Percentiles rank a stretch among this genome's conserved stretches.
phyloP scores from a whole-genome alignment of 2,113 vertebrate genomes.

The Cephalopterus ornatus region DNA sequence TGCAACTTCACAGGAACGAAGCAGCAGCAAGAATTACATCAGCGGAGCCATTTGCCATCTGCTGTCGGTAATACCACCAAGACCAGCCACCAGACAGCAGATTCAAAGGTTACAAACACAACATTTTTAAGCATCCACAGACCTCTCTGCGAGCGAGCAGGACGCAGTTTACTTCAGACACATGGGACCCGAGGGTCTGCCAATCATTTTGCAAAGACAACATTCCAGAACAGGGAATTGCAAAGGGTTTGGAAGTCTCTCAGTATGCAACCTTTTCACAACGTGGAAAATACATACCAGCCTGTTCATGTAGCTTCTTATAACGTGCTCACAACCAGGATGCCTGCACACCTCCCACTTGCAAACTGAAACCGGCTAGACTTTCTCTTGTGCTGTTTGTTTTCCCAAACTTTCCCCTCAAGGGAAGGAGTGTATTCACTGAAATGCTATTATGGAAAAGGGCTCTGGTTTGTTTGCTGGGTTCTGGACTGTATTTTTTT shows the following conservation, averaged over 20 bases:
- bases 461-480: neutral
- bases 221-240: neutral
- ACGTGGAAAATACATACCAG: neutral
- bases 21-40: constrained; percentile 36
- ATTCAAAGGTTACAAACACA: constrained; percentile 64
- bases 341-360: constrained; percentile 19
- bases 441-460: neutral
- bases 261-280: neutral
- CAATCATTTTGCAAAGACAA: neutral
- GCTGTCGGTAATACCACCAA: constrained; percentile 36
- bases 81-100: constrained; percentile 36
- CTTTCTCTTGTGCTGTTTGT: constrained; percentile 13
- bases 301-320: neutral
- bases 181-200: neutral
- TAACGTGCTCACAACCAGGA: neutral
- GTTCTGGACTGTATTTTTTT: neutral
- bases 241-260: neutral
- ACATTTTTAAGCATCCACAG: neutral
- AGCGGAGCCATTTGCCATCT: constrained; percentile 37
- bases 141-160: neutral
- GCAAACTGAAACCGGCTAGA: neutral
- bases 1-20: constrained; percentile 37
- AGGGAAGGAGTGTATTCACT: constrained; percentile 9
- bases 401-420: neutral
- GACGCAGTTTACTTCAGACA: neutral